Evolutionary conservation across 2,888 invertebrate species (phyloP).

Genomic region (Drosophila setosimentum): DNA sequence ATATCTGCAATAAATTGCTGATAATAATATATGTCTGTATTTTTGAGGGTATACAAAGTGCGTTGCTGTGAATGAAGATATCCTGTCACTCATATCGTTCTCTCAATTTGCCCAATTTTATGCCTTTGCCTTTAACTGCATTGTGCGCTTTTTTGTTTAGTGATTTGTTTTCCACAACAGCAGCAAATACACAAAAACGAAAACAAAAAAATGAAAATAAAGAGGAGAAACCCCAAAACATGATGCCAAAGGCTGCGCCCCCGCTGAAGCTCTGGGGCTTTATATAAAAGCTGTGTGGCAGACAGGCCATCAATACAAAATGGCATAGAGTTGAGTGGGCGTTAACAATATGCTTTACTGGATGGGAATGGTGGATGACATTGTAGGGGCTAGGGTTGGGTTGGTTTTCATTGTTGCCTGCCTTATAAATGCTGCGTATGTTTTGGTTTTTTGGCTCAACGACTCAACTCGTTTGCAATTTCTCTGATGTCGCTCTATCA

Average conservation of each 20-base stretch:
- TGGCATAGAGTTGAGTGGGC: constrained; percentile 80
- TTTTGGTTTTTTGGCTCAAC: constrained; percentile 81
- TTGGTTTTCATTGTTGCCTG: constrained; percentile 70
- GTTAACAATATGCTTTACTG: constrained; percentile 72
- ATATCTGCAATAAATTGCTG: too few relatives aligned
- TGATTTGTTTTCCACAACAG: constrained; percentile 75
- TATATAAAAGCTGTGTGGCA: constrained; percentile 82
- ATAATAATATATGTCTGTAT: background rate
- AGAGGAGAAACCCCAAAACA: constrained; percentile 63
- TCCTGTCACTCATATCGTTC: constrained; percentile 33
- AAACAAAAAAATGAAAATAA: constrained; percentile 29
- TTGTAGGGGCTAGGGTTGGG: background rate
- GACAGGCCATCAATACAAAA: constrained; percentile 81
- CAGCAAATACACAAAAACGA: constrained; percentile 25
- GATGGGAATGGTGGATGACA: background rate
- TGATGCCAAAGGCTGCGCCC: constrained; percentile 78
- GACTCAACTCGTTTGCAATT: constrained; percentile 81
- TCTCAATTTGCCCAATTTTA: constrained; percentile 53
- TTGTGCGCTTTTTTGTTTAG: constrained; percentile 77
- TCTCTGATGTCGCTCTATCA: constrained; percentile 77
- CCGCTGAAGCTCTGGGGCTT: constrained; percentile 72
- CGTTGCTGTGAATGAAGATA: constrained; percentile 34
- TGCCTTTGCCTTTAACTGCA: constrained; percentile 67
- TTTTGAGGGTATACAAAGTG: constrained; percentile 40
- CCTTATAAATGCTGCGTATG: constrained; percentile 80